These are phyloP conservation scores for Nesoenas mayeri DNA, from an alignment of 2,113 vertebrate species.

Conservation along the genomic window DNA sequence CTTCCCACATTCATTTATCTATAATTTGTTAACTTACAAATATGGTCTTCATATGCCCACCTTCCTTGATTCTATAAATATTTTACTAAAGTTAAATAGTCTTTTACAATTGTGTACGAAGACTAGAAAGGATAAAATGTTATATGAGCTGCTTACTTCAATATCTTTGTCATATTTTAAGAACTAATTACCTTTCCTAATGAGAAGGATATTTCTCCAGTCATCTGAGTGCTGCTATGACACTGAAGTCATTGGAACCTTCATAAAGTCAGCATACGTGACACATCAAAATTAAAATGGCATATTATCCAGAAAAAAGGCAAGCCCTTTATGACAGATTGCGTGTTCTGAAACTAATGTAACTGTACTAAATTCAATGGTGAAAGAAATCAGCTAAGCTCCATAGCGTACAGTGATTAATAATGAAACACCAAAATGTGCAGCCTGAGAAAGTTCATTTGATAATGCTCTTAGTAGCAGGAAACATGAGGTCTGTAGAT, in stretches of 20 bases:
- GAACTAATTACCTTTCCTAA: background rate
- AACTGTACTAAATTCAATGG: background rate
- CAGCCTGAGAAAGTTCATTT: background rate
- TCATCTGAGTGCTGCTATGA: background rate
- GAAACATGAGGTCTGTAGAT: background rate
- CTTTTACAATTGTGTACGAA: background rate
- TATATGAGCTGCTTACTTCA: background rate
- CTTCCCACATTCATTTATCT: background rate
- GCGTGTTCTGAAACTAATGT: background rate
- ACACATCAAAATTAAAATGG: background rate
- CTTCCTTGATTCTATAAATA: background rate
- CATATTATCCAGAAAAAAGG: background rate
- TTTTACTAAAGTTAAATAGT: background rate
- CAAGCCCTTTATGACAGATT: background rate
- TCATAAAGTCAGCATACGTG: background rate
- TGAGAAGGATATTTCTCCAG: background rate
- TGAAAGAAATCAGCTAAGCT: background rate
- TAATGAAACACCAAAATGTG: background rate
- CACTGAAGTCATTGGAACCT: background rate
- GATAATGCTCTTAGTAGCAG: background rate
- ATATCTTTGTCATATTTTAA: background rate
- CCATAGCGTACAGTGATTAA: background rate
- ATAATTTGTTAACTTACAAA: background rate
- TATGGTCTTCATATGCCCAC: background rate
- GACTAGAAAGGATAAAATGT: background rate